phyloP scores from a whole-genome alignment of 2,888 invertebrate species.

The Entomobrya multifasciata region DNA sequence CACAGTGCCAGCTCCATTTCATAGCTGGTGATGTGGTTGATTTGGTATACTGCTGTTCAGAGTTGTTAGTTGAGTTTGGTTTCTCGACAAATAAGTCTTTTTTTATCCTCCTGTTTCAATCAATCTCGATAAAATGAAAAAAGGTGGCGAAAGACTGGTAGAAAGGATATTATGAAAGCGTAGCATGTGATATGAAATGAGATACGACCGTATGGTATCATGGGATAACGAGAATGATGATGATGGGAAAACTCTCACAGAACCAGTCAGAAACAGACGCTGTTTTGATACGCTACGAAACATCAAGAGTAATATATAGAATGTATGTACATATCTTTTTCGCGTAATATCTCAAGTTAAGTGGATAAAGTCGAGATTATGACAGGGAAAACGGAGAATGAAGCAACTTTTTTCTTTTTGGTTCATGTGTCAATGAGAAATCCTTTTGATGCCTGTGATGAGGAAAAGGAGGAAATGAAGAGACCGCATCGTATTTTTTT shows the following conservation, averaged over 20 bases:
- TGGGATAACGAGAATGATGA: neutral
- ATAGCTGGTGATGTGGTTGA: no score
- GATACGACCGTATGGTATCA: neutral
- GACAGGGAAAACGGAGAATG: neutral
- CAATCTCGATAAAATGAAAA: conserved; percentile 7
- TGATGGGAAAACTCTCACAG: neutral
- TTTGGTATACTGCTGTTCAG: no score
- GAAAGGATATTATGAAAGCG: neutral
- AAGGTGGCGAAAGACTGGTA: neutral
- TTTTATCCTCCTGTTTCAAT: conserved; percentile 7
- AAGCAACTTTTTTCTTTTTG: neutral
- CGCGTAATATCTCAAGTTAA: conserved; percentile 19
- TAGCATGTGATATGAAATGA: neutral
- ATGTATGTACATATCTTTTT: no score
- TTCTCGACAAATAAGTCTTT: neutral
- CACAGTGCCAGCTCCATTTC: no score
- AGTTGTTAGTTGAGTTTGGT: neutral
- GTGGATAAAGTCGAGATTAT: conserved; percentile 50
- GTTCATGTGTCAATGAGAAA: conserved; percentile 31
- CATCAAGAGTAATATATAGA: no score
- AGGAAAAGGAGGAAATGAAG: conserved; percentile 25
- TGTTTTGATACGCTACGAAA: no score
- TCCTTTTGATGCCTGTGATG: neutral
- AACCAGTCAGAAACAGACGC: no score
- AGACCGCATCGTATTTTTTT: no score